These are phyloP conservation scores for Periophthalmodon schlosseri DNA, from an alignment of 2,113 vertebrate genomes.

Conservation along the genomic window DNA sequence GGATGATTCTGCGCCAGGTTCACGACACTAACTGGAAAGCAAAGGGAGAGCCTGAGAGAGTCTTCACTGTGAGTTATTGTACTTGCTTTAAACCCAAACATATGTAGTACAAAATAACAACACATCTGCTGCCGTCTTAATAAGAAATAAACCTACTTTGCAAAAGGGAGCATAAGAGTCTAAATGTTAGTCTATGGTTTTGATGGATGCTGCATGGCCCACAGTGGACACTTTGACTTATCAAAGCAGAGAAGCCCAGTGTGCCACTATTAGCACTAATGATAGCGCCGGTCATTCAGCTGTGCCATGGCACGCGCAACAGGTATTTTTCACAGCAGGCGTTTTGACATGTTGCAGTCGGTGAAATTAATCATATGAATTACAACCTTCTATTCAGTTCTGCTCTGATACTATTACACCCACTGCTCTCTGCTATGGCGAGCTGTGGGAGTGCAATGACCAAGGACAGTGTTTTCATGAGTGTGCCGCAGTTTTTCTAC, in stretches of 20 bases:
- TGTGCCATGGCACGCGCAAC: background rate
- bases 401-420: slow-evolving; percentile 9
- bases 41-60: slow-evolving; percentile 91
- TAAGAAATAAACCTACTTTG: background rate
- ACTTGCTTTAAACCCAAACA: background rate
- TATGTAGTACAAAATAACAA: background rate
- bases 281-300: slow-evolving; percentile 1
- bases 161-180: background rate
- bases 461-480: too few relatives aligned
- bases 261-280: slow-evolving; percentile 11
- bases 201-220: background rate
- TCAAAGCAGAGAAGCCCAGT: slow-evolving; percentile 4
- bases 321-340: slow-evolving; percentile 3
- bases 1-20: slow-evolving; percentile 95
- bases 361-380: slow-evolving; percentile 18
- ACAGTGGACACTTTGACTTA: slow-evolving; percentile 7
- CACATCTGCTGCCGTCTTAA: background rate
- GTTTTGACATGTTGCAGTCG: background rate
- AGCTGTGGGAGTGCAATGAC: background rate
- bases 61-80: slow-evolving; percentile 88
- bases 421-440: background rate
- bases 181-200: background rate
- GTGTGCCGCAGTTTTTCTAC: too few relatives aligned
- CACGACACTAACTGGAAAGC: slow-evolving; percentile 98
- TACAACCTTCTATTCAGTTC: background rate